phyloP scores from a whole-genome alignment of 2,113 vertebrate genomes.

The Elaphurus davidianus region DNA sequence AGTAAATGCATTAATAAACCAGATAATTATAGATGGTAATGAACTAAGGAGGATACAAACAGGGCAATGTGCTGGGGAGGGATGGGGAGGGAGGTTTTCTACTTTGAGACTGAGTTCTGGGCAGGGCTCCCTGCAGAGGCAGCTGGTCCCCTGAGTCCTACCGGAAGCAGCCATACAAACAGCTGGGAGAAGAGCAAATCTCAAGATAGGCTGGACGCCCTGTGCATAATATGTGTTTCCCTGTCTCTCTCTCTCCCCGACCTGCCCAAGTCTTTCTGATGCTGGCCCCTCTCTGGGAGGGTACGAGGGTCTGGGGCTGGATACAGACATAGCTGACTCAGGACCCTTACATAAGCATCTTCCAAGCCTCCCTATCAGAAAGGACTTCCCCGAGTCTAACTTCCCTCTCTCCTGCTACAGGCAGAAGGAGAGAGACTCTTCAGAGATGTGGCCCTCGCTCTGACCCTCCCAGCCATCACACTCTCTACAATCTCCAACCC shows the following conservation, averaged over 20 bases:
- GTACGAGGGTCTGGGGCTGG: rapidly evolving
- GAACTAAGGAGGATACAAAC: no score
- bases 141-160: not conserved
- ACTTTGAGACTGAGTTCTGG: rapidly evolving
- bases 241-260: not conserved
- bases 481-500: not conserved
- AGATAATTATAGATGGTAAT: not conserved
- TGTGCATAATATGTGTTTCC: rapidly evolving
- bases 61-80: rapidly evolving
- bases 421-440: not conserved
- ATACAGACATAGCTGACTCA: rapidly evolving
- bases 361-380: not conserved
- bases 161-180: rapidly evolving
- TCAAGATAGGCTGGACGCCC: rapidly evolving
- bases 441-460: not conserved
- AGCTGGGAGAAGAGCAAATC: not conserved
- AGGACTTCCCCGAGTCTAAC: not conserved
- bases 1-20: not conserved
- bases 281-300: rapidly evolving
- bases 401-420: not conserved
- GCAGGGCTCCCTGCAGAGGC: not conserved
- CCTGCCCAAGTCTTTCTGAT: not conserved
- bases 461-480: not conserved
- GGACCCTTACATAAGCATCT: rapidly evolving
- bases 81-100: not conserved